Conservation (phyloP, 1,140 invertebrate genomes). For the Zaprionus inermis region DNA sequence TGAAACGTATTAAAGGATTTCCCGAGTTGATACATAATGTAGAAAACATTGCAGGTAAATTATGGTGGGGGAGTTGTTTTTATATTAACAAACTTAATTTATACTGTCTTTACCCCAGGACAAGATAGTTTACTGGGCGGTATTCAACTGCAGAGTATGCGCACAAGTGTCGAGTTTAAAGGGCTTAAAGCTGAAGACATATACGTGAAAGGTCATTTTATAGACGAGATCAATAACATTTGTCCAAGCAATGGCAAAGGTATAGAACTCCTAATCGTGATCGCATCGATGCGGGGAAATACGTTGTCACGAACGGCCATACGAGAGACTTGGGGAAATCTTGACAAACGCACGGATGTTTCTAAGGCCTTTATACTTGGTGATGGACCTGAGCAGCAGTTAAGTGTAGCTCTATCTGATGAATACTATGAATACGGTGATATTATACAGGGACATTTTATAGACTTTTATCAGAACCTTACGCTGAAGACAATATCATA, state of each 20-base stretch:
- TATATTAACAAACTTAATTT: not conserved
- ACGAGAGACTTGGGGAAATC: constrained; percentile 93
- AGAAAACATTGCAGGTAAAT: not conserved
- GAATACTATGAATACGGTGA: constrained; percentile 91
- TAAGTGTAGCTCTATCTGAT: constrained; percentile 85
- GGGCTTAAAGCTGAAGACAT: constrained; percentile 83
- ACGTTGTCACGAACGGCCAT: constrained; percentile 90
- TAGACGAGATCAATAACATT: constrained; percentile 86
- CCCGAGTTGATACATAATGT: too few species aligned
- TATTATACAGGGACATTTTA: constrained; percentile 90
- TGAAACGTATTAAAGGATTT: too few species aligned
- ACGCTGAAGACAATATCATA: constrained; percentile 94
- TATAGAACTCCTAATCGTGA: constrained; percentile 87
- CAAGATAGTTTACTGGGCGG: too few species aligned
- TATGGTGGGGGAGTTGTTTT: too few species aligned
- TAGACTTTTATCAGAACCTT: constrained; percentile 94
- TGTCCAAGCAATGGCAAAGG: constrained; percentile 89
- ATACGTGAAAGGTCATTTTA: constrained; percentile 87
- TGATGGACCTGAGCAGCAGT: constrained; percentile 84
- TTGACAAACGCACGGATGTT: constrained; percentile 89
- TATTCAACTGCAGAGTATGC: not conserved
- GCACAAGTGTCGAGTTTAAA: not conserved
- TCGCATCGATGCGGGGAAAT: constrained; percentile 92
- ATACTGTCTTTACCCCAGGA: too few species aligned
- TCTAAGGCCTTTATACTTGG: constrained; percentile 91